Percentiles rank a stretch among this genome's conserved stretches.
These are phyloP conservation scores for Actinopyga echinites DNA, from an alignment of 53 echinoderm and acorn worm species.

Conservation along the genomic window DNA sequence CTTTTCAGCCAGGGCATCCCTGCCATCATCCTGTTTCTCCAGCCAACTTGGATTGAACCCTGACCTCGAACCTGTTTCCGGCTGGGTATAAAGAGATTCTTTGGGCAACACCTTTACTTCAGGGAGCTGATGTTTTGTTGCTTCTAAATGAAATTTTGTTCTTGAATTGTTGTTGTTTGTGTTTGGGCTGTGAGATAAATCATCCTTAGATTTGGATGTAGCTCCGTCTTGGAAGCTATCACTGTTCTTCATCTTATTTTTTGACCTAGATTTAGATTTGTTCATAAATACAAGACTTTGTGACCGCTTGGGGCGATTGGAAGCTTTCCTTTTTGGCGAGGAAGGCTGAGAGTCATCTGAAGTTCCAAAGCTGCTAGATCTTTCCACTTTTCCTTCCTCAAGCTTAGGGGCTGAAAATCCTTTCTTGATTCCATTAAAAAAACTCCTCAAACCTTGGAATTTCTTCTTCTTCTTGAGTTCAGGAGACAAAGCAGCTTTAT, in stretches of 20 bases:
- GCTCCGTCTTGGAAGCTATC: constrained; percentile 7
- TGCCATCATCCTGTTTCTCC: neutral
- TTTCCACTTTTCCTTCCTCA: constrained; percentile 25
- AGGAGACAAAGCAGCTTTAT: neutral
- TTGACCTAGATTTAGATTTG: constrained; percentile 14
- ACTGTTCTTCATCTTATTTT: constrained; percentile 2
- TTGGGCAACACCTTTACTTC: too few species aligned
- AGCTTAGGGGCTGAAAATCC: constrained; percentile 13
- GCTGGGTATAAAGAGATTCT: too few species aligned
- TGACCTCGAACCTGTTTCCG: too few species aligned
- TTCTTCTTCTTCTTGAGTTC: constrained; percentile 22
- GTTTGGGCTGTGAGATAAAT: neutral
- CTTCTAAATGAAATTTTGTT: neutral
- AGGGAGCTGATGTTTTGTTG: too few species aligned
- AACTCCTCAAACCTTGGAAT: neutral
- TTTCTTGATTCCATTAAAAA: constrained; percentile 20
- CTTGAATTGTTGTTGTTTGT: constrained; percentile 33
- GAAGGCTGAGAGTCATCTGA: neutral
- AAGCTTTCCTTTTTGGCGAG: neutral
- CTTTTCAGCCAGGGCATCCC: neutral
- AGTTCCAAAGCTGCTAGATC: constrained; percentile 10
- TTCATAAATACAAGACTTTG: constrained; percentile 26
- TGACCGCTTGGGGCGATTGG: constrained; percentile 12
- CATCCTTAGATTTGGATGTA: neutral
- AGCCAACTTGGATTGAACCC: neutral